Evolutionary conservation across 2,888 invertebrate genomes (phyloP), one percentile per base, ranked within the genome.

Genomic region (Branchellion lobata): DNA sequence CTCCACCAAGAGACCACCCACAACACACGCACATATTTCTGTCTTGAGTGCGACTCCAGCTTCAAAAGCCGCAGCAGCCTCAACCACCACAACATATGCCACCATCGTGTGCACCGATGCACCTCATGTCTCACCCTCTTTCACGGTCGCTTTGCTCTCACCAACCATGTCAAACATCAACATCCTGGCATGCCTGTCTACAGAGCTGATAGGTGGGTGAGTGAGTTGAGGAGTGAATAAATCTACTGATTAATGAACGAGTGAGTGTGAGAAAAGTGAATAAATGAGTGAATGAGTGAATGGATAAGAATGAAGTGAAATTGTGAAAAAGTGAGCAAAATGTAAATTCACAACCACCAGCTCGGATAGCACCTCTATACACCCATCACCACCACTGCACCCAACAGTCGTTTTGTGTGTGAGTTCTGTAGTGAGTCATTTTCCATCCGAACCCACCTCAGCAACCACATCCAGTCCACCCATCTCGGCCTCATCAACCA

Each of bases 391-490:
- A 40, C 40, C 40, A 40, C 40, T 14, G 14, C 40, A 5, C 5
- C 40, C 40, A 40, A 57, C 75, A 77, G 77, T 61, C 57, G 61
- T 24, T 65, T 65, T 27, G 77, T 77, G 34, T 77, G 77, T 33
- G 77, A 77, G 36, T 77, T 61, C 27, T 77, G 77, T 40, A 51
- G 53, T 21, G 61, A 77, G 61, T 36, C 61, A 5, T 77, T 77
- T 57, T 77, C 77, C 0, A 65, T 77, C 1, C 61, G 77, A 5
- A 31, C 77, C 31, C 79, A 79, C n/a, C 75, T 79, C 24, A 53
- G 57, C 2, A 75, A 79, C 61, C 79, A 79, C 79, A 79, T 79
- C 65, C 79, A 79, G 51, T 79, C 79, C 11, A 34, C 36, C 24
- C 79, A 79, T 75, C 51, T 79, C 31, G 79, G 79, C 8, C 61